Conservation (phyloP, 2,888 invertebrate species). For the Neoitamus cyanurus region DNA sequence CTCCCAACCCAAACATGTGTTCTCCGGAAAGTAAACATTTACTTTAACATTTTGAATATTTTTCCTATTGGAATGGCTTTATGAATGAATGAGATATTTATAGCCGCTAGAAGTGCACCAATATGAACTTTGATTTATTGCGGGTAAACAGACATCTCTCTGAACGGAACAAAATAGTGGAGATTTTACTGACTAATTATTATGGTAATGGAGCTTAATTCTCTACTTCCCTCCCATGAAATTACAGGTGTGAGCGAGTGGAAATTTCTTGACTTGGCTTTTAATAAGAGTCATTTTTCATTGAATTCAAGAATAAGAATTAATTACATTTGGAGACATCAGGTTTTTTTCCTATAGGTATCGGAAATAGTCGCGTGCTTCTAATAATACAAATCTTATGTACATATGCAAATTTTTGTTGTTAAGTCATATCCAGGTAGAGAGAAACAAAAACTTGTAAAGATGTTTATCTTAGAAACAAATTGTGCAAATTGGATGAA, state of each 20-base stretch:
- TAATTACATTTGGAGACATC: background rate
- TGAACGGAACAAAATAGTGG: background rate
- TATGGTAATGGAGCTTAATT: background rate
- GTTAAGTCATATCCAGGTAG: too few relatives aligned
- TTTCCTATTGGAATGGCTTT: background rate
- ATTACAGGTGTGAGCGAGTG: background rate
- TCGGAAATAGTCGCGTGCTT: background rate
- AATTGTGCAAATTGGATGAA: too few relatives aligned
- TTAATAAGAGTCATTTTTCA: background rate
- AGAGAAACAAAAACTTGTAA: too few relatives aligned
- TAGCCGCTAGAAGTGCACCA: background rate
- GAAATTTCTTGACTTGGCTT: background rate
- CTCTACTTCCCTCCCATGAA: background rate
- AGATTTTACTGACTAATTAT: constrained; percentile 14
- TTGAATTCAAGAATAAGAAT: background rate
- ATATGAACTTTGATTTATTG: constrained; percentile 9
- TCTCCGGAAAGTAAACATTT: constrained; percentile 8
- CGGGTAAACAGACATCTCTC: background rate
- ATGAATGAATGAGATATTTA: constrained; percentile 33
- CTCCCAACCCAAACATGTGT: background rate
- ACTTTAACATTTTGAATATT: background rate
- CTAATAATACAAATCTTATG: too few relatives aligned
- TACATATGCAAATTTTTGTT: too few relatives aligned
- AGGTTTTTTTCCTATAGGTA: background rate
- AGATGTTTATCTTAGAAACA: too few relatives aligned